These are phyloP conservation scores for Sycophaga agraensis DNA, from an alignment of 1,140 invertebrate genomes.

Conservation along the genomic window DNA sequence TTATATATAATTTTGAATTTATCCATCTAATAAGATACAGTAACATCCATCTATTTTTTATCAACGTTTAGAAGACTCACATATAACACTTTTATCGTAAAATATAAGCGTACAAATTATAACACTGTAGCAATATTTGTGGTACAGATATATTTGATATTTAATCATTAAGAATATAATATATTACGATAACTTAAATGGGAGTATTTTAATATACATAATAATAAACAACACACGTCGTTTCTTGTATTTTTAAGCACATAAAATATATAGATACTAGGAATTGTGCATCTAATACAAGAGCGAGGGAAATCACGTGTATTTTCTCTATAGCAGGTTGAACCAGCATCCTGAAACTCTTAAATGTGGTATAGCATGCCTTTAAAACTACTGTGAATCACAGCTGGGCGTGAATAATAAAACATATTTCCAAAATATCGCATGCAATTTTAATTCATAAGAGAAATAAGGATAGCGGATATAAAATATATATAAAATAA, in stretches of 20 bases:
- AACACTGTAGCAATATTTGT: slow-evolving; percentile 17
- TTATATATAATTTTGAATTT: slow-evolving; percentile 28
- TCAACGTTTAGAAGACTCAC: slow-evolving; percentile 38
- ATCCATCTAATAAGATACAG: slow-evolving; percentile 38
- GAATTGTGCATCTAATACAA: slow-evolving; percentile 3
- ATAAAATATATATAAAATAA: too few species aligned
- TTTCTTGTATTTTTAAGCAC: neutral
- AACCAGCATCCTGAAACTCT: too few species aligned
- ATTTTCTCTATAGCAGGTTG: too few species aligned
- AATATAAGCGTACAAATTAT: slow-evolving; percentile 10
- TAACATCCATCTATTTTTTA: slow-evolving; percentile 37
- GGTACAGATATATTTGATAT: slow-evolving; percentile 2
- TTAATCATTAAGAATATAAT: slow-evolving; percentile 1
- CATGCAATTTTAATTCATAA: too few species aligned
- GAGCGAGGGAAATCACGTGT: neutral
- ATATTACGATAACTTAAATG: too few species aligned
- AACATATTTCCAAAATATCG: too few species aligned
- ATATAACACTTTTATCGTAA: slow-evolving; percentile 23
- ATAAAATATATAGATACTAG: neutral
- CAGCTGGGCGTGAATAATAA: too few species aligned
- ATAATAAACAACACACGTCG: neutral
- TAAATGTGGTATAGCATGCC: too few species aligned
- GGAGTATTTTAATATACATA: too few species aligned
- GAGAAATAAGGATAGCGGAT: too few species aligned
- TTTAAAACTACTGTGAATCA: too few species aligned